Percentiles rank a stretch among this genome's conserved stretches.
Conservation (phyloP, 1,140 invertebrate genomes). For the Euborellia annulipes region DNA sequence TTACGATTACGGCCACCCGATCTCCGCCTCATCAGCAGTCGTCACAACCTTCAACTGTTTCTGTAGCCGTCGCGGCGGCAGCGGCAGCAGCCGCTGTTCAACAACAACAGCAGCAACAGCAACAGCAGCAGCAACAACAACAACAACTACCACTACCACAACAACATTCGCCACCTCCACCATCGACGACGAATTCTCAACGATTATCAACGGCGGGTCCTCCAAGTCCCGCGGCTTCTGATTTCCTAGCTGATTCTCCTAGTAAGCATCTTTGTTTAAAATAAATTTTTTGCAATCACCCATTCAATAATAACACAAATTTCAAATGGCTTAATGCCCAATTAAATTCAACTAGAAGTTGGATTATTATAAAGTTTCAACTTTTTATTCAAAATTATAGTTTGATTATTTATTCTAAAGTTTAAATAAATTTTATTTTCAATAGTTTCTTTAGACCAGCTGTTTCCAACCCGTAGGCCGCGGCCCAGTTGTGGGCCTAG, state of each 20-base stretch:
- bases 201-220: slow-evolving; percentile 1
- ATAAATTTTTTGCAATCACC: too few species aligned
- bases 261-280: too few species aligned
- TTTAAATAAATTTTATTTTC: too few species aligned
- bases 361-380: too few species aligned
- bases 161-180: slow-evolving; percentile 6
- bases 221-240: slow-evolving; percentile 21
- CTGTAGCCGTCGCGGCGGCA: slow-evolving; percentile 27
- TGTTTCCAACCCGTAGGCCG: too few species aligned
- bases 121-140: slow-evolving; percentile 16
- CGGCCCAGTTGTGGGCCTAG: too few species aligned
- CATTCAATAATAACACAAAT: too few species aligned
- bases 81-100: slow-evolving; percentile 29
- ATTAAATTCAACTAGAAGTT: too few species aligned
- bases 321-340: too few species aligned
- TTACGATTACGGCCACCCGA: slow-evolving; percentile 57
- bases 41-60: slow-evolving; percentile 21
- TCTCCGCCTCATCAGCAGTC: slow-evolving; percentile 21
- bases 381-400: too few species aligned
- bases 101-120: slow-evolving; percentile 25
- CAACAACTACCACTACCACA: slow-evolving; percentile 4
- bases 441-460: too few species aligned
- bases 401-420: too few species aligned
- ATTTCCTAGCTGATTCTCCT: slow-evolving; percentile 62
- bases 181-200: neutral